Base-by-base conservation (phyloP, 1,140 invertebrate species). In the Dryas iulia region DNA sequence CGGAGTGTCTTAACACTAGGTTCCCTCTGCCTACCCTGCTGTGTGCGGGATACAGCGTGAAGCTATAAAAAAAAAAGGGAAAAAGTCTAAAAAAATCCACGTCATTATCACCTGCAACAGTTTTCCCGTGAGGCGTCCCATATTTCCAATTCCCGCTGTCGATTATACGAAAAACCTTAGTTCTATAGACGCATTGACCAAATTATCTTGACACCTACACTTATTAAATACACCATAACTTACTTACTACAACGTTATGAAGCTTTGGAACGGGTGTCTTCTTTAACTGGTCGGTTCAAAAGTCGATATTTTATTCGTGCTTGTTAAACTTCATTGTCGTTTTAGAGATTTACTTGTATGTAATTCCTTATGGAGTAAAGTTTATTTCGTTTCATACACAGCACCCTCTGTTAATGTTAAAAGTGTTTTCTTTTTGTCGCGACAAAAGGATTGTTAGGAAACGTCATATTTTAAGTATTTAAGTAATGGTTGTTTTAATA, bases 221-320 rank as follows among this genome's bases (percentile, higher is more conserved):
- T 24, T 47, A 54, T 28, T 28, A 63, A 64, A 52, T 14, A 35
- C 1, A 25, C 21, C 26, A 28, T 59, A 11, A 28, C 35, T 56
- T 57, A 58, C 76, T 63, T 78, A 66, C 33, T 35, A 3, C 12
- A 1, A 47, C 14, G 4, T 0, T 4, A 52, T 68, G 57, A 63
- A 18, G 67, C 47, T 5, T 25, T 24, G 3, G 6, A 53, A 18
- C 7, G 66, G 31, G 56, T 72, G 18, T 74, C 73, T 33, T 66
- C 18, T 25, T 69, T 71, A 31, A 64, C 33, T 74, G 73, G 79
- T 67, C 47, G 60, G 59, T 72, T 68, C 74, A 70, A 71, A 81
- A 84, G 81, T 82, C 81, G 77, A 87, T 87, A 86, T 87, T 87
- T 87, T 87, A 87, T 85, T 79, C 78, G 69, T 79, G 76, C 83